These are phyloP conservation scores for Pollenia griseotomentosa DNA, from an alignment of 2,888 invertebrate species.

Conservation along the genomic window DNA sequence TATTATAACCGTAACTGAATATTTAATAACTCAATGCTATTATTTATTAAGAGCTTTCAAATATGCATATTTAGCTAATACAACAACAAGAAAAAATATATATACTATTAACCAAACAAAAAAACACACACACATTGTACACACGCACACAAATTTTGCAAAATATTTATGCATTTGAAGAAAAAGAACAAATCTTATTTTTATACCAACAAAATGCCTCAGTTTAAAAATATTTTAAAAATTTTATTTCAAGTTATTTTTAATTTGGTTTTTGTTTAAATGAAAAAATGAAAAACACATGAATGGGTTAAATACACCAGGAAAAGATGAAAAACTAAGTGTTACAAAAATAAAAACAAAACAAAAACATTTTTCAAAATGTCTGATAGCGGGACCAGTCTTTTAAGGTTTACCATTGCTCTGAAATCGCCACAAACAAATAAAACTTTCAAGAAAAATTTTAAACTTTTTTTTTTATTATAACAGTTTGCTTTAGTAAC, in stretches of 20 bases:
- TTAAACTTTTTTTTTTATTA: not conserved
- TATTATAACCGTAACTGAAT: conserved; percentile 11
- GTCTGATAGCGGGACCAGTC: conserved; percentile 85
- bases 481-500: not conserved
- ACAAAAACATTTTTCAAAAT: conserved; percentile 83
- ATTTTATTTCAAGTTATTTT: conserved; percentile 65
- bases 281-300: conserved; percentile 55
- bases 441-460: not conserved
- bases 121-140: conserved; percentile 7
- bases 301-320: conserved; percentile 41
- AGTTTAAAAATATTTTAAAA: conserved; percentile 56
- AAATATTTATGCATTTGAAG: not conserved
- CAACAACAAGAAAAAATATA: conserved; percentile 38
- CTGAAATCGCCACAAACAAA: conserved; percentile 72
- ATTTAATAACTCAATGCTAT: conserved; percentile 15
- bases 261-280: conserved; percentile 66
- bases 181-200: conserved; percentile 58
- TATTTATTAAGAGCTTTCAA: conserved; percentile 41
- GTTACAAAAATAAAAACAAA: conserved; percentile 74
- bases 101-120: conserved; percentile 47
- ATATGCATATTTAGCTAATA: conserved; percentile 29
- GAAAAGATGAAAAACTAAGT: conserved; percentile 71
- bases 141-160: not conserved
- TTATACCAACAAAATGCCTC: conserved; percentile 62
- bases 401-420: conserved; percentile 85